Base-by-base conservation (phyloP, 1,140 invertebrate genomes). In the Nephotettix cincticeps region DNA sequence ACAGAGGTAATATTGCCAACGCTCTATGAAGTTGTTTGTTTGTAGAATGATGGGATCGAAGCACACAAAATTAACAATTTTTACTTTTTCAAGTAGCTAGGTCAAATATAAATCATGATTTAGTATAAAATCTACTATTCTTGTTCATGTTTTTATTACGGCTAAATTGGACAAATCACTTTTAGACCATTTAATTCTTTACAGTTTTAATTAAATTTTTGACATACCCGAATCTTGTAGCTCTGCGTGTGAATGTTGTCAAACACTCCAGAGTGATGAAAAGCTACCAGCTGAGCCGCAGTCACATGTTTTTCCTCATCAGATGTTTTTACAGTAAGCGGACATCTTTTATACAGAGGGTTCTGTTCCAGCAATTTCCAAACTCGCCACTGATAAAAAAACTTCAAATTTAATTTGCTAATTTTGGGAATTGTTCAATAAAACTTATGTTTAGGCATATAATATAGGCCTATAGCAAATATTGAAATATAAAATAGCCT, bases 341-440 rank as follows among this genome's bases (percentile, higher is more conserved):
- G 21, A 25, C 27, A 14, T 23, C 43, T 83, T 69, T 84, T 82
- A 79, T 97, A 98, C 0, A 91, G 76, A 3, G 93, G 90, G 79
- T 95, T 91, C 11, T 84, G 88, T 80, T 93, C 88, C 23, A 97
- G 78, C 2, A 88, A 88, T 23, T 87, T 85, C 90, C 91, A 96
- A 72, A 97, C 84, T 79, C 88, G 88, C 76, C 92, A 87, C 94
- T 97, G 78, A 40, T 87, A 83, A 70, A 69, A 68, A 27, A 11
- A 14, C 65, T 6, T 43, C 30, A 17, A 67, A 14, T 64, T 63
- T n/a, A n/a, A n/a, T n/a, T n/a, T n/a, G n/a, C n/a, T n/a, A n/a
- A n/a, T n/a, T n/a, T n/a, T n/a, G 9, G 61, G 13, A 56, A 29
- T 21, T 9, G 13, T 13, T 54, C 14, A 58, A 9, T 6, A 64